Conservation (phyloP, 2,113 vertebrate genomes). For the Pygoscelis adeliae region DNA sequence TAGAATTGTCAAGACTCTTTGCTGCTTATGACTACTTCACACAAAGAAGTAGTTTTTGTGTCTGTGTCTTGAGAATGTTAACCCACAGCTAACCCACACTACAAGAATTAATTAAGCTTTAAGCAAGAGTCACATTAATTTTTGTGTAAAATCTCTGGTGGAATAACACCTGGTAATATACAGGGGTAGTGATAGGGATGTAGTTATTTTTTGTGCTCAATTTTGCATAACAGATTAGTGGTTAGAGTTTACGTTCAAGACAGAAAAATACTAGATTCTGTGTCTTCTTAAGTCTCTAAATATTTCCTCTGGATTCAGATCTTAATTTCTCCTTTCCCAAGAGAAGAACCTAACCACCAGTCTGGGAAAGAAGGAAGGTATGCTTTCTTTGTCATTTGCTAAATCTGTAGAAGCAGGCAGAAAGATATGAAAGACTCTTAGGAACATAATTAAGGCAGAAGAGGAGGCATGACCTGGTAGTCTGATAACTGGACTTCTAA, state of each 20-base stretch:
- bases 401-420: not conserved
- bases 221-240: not conserved
- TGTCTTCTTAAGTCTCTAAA: not conserved
- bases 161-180: not conserved
- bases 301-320: not conserved
- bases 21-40: not conserved
- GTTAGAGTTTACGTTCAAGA: not conserved
- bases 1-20: not conserved
- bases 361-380: not conserved
- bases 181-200: fast-evolving
- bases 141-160: not conserved
- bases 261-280: not conserved
- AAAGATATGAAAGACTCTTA: not conserved
- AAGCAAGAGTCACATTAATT: not conserved
- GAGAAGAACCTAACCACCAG: not conserved
- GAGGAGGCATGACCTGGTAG: not conserved
- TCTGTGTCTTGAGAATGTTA: not conserved
- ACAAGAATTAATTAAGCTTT: not conserved
- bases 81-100: not conserved
- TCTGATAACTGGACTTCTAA: not conserved
- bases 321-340: not conserved
- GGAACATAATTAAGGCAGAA: not conserved
- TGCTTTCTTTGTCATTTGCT: not conserved
- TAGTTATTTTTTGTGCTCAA: not conserved
- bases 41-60: not conserved